A percentile compares a stretch with the other conserved stretches of the same genome.
Evolutionary conservation across 2,888 invertebrate species (phyloP).

Genomic region (Agapetus fuscipes): DNA sequence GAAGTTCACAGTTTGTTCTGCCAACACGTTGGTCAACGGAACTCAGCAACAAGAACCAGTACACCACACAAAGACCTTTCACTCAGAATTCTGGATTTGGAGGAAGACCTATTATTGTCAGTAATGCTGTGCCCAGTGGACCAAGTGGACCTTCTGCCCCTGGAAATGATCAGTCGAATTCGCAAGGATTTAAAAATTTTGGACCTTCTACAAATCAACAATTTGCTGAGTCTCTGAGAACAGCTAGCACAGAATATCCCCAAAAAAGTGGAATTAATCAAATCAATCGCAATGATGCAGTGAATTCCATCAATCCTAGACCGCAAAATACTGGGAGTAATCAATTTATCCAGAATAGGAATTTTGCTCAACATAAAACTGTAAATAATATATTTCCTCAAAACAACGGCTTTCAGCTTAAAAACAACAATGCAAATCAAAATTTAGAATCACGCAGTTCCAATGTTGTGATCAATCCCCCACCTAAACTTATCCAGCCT

Average conservation of each 20-base stretch:
- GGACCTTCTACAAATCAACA: too few relatives aligned
- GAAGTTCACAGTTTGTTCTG: constrained; percentile 40
- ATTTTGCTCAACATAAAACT: not conserved
- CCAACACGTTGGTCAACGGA: constrained; percentile 49
- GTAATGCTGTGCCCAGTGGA: not conserved
- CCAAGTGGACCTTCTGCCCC: not conserved
- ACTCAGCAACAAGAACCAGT: constrained; percentile 20
- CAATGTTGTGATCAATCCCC: constrained; percentile 4
- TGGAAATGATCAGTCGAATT: not conserved
- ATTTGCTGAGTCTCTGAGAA: not conserved
- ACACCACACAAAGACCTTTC: constrained; percentile 12
- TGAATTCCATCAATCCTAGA: too few relatives aligned
- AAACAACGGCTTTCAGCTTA: not conserved
- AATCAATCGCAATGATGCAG: not conserved
- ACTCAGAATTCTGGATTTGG: constrained; percentile 8
- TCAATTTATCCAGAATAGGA: not conserved
- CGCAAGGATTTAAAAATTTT: not conserved
- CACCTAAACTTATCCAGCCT: constrained; percentile 13
- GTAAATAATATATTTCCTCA: not conserved
- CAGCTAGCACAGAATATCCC: not conserved
- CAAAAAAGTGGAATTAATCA: not conserved
- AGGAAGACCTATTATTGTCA: constrained; percentile 27
- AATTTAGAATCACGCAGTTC: too few relatives aligned
- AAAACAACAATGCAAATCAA: too few relatives aligned
- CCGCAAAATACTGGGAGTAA: not conserved